Conservation (phyloP, 2,113 vertebrate genomes). For the Heterotis niloticus region DNA sequence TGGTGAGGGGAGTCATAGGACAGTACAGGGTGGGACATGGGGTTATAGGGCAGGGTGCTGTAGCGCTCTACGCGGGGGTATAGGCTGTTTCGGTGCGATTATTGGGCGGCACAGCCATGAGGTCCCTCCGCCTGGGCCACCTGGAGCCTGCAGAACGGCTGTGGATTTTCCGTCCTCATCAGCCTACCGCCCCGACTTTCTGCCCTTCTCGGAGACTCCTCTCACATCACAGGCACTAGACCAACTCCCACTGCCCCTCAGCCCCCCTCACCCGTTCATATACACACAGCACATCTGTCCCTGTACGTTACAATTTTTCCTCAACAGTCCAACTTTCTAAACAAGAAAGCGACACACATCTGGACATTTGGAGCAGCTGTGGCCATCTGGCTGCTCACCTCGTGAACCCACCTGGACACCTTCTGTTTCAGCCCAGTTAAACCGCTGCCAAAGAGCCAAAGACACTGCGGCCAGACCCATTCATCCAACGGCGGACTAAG, state of each 20-base stretch:
- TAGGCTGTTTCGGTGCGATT: too few species aligned
- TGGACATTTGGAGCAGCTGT: background rate
- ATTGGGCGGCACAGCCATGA: constrained; percentile 19
- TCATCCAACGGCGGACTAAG: constrained; percentile 1
- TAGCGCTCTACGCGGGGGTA: too few species aligned
- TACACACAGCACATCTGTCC: background rate
- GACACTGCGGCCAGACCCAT: background rate
- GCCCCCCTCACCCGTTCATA: constrained; percentile 8
- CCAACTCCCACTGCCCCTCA: constrained; percentile 30
- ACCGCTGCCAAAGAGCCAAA: background rate
- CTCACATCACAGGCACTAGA: constrained; percentile 15
- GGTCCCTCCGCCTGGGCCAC: background rate
- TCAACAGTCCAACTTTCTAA: background rate
- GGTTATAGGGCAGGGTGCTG: too few species aligned
- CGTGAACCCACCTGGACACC: constrained; percentile 13
- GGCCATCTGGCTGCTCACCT: constrained; percentile 5
- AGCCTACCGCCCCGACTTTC: background rate
- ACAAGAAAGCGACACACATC: constrained; percentile 4
- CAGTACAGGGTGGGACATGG: too few species aligned
- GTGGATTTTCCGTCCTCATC: constrained; percentile 21
- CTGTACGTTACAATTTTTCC: background rate
- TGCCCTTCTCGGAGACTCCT: background rate
- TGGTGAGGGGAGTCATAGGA: too few species aligned
- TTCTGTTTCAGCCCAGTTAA: constrained; percentile 6
- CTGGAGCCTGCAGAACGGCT: constrained; percentile 21